Evolutionary conservation across 2,797 vertebrate genomes (phyloP).

Genomic region (Xenentodon cancila): DNA sequence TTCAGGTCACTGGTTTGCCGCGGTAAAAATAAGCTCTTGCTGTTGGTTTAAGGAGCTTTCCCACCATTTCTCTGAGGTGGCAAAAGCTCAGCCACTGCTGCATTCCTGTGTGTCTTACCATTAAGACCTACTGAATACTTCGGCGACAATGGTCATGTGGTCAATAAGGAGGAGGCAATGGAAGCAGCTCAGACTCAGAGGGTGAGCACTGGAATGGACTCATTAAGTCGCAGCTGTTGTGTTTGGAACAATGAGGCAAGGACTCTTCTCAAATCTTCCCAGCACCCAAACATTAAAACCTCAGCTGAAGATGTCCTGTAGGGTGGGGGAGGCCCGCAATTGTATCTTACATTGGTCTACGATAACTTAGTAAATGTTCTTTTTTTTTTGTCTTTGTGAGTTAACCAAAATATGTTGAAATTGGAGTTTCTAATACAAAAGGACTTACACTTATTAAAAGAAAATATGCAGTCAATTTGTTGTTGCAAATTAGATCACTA

Average conservation of each 20-base stretch:
- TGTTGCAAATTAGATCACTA: background rate
- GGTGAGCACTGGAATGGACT: conserved; percentile 75
- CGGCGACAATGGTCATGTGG: conserved; percentile 80
- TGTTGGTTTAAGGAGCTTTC: conserved; percentile 76
- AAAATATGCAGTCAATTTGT: background rate
- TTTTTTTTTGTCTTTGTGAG: background rate
- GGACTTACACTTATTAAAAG: no score
- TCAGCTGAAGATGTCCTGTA: conserved; percentile 44
- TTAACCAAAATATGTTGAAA: background rate
- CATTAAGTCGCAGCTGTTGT: conserved; percentile 83
- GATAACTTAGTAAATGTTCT: conserved; percentile 51
- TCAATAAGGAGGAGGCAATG: conserved; percentile 73
- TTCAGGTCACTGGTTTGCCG: conserved; percentile 74
- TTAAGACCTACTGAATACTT: conserved; percentile 78
- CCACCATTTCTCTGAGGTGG: conserved; percentile 68
- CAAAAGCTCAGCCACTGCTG: conserved; percentile 65
- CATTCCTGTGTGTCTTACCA: conserved; percentile 82
- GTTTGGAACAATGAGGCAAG: conserved; percentile 69
- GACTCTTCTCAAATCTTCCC: conserved; percentile 59
- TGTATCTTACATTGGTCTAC: conserved; percentile 51
- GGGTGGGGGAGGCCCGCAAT: conserved; percentile 18
- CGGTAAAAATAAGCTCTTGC: conserved; percentile 77
- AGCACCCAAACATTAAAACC: conserved; percentile 60
- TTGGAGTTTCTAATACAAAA: no score
- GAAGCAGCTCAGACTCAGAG: conserved; percentile 75